Evolutionary conservation across 2,797 vertebrate genomes (phyloP).

Genomic region (Rhinoraja longicauda): DNA sequence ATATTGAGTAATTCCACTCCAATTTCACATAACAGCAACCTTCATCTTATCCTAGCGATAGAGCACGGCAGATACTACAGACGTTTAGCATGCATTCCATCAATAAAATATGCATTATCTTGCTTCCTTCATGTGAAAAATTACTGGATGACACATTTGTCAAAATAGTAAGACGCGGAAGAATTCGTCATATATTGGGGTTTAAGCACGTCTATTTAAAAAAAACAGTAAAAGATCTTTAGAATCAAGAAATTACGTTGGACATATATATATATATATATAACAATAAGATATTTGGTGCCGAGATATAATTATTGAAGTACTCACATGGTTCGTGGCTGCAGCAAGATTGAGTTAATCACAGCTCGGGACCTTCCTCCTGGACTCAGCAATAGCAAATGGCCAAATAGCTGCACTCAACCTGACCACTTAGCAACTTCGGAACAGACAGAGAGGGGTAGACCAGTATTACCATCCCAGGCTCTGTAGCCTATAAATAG

Average conservation of each 20-base stretch:
- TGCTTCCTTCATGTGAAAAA: conserved; percentile 30
- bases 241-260: neutral
- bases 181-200: neutral
- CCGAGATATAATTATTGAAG: conserved; percentile 48
- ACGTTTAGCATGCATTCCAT: conserved; percentile 30
- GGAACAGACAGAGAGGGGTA: conserved; percentile 49
- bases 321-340: conserved; percentile 61
- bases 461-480: conserved; percentile 51
- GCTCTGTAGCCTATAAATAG: conserved; percentile 64
- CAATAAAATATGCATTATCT: conserved; percentile 37
- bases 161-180: conserved; percentile 23
- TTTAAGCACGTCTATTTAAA: neutral
- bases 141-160: conserved; percentile 33
- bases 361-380: conserved; percentile 52
- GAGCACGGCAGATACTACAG: neutral
- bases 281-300: neutral
- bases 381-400: conserved; percentile 43
- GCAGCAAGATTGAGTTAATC: conserved; percentile 52
- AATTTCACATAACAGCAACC: conserved; percentile 28
- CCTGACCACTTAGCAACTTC: conserved; percentile 54
- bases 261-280: neutral
- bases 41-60: conserved; percentile 5
- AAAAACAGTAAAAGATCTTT: neutral
- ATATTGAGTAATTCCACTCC: conserved; percentile 31
- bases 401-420: conserved; percentile 48